A percentile compares a stretch with the other conserved stretches of the same genome.
Conservation (phyloP, 2,888 invertebrate species). For the Eristalinus aeneus region DNA sequence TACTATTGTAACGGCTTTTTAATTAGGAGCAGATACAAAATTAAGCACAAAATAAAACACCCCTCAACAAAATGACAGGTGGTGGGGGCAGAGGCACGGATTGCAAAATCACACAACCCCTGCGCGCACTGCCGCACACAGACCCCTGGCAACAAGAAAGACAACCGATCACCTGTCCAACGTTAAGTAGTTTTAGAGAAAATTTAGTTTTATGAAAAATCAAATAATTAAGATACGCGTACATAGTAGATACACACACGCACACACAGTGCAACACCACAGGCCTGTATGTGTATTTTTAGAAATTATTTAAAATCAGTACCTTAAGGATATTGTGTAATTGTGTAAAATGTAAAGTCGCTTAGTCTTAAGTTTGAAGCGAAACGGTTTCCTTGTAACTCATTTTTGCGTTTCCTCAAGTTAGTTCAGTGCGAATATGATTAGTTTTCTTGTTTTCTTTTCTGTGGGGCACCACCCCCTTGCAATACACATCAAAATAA, state of each 20-base stretch:
- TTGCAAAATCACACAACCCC: slow-evolving; percentile 25
- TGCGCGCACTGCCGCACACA: slow-evolving; percentile 40
- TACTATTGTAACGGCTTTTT: slow-evolving; percentile 64
- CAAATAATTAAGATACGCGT: slow-evolving; percentile 25
- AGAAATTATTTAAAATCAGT: slow-evolving; percentile 57
- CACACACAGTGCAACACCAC: background rate
- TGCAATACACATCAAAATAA: slow-evolving; percentile 7
- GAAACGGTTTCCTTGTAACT: slow-evolving; percentile 61
- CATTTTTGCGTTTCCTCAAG: background rate
- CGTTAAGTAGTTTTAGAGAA: slow-evolving; percentile 69
- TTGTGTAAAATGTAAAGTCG: slow-evolving; percentile 8
- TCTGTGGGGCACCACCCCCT: background rate
- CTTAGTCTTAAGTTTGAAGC: slow-evolving; percentile 54
- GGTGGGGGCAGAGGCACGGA: slow-evolving; percentile 51
- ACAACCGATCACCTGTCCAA: slow-evolving; percentile 55
- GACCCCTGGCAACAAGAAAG: background rate
- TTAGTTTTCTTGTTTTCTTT: too few species aligned
- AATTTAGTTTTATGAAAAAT: slow-evolving; percentile 44
- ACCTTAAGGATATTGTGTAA: slow-evolving; percentile 57
- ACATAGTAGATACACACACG: slow-evolving; percentile 29
- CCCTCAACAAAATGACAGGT: slow-evolving; percentile 46
- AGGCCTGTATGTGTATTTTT: slow-evolving; percentile 16
- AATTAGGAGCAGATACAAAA: slow-evolving; percentile 19
- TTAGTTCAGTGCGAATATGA: too few species aligned
- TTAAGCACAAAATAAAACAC: slow-evolving; percentile 44